Conservation (phyloP, 2,797 vertebrate species). For the Catostomus latipinnis region DNA sequence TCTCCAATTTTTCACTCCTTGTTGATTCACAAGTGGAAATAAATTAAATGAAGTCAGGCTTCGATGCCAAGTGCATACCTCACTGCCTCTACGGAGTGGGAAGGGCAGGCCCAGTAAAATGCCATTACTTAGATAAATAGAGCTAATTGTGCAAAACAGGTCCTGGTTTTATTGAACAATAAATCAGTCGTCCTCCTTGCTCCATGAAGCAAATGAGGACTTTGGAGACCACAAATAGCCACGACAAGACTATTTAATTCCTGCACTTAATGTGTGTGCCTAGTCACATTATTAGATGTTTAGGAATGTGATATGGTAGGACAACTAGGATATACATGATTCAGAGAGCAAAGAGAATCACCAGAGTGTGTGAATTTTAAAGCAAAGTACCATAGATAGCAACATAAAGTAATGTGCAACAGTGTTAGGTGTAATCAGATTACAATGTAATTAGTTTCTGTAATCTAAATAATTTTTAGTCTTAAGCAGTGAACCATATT, state of each 20-base stretch:
- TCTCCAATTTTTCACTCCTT: slow-evolving; percentile 36
- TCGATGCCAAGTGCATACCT: slow-evolving; percentile 46
- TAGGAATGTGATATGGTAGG: slow-evolving; percentile 14
- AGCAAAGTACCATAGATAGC: not conserved
- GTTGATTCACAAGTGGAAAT: slow-evolving; percentile 40
- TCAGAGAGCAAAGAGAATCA: not conserved
- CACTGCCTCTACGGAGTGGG: slow-evolving; percentile 42
- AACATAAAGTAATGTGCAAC: no score
- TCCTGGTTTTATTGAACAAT: slow-evolving; percentile 58
- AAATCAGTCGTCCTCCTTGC: slow-evolving; percentile 55
- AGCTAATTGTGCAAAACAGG: slow-evolving; percentile 66
- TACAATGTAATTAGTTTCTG: no score
- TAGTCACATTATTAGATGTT: not conserved
- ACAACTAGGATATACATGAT: not conserved
- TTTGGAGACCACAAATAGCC: slow-evolving; percentile 26
- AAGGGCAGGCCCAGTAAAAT: slow-evolving; percentile 54
- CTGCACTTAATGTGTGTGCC: slow-evolving; percentile 8
- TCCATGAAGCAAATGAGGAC: slow-evolving; percentile 1
- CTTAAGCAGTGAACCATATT: no score
- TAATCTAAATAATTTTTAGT: no score
- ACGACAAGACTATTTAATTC: slow-evolving; percentile 15
- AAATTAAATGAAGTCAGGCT: slow-evolving; percentile 46
- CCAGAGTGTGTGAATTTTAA: not conserved
- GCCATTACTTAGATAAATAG: slow-evolving; percentile 63
- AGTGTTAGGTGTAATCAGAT: no score